Base-by-base conservation (phyloP, 2,888 invertebrate species). In the Lasioglossum pauxillum region DNA sequence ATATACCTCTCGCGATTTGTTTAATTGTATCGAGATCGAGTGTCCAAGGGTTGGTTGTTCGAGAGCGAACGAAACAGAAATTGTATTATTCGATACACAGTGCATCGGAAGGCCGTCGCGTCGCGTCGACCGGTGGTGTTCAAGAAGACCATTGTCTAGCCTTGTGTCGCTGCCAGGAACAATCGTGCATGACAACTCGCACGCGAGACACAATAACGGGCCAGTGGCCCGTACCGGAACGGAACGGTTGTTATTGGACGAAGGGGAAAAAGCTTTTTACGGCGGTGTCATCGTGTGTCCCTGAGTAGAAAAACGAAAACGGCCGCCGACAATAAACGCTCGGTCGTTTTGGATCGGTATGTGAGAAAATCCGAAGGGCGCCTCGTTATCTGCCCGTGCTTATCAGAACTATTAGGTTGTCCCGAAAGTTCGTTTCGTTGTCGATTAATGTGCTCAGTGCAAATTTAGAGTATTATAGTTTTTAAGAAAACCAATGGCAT, bases 231-330 rank as follows among this genome's bases (percentile, higher is more conserved):
- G 60, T 81, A 83, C 53, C 71, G 77, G 83, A 75, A 64, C 71
- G 77, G 83, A 75, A 57, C 64, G 35, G 53, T 57, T 86, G 89
- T 91, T 91, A 92, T 91, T 85, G 73, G 73, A 49, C 90, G 90
- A 92, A 90, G 72, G 88, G 86, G 60, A 27, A 16, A 16, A 60
- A 60, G 60, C 60, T 60, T 60, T 60, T 60, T 60, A 60, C 60
- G 60, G 1, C 60, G 27, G 27, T 60, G 60, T 60, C 60, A 60
- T 60, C 27, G 60, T 27, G 60, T 16, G 12, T 60, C 27, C 60
- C 27, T n/a, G 27, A 5, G 2, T 16, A 14, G 5, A 60, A 60
- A 27, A 60, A 60, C 60, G 60, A 60, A 27, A 60, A 27, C 60
- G 60, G 27, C 60, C 60, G 60, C 23, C 60, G 14, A 27, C 60